phyloP scores from a whole-genome alignment of 2,797 vertebrate genomes.

The Ibycter americanus region DNA sequence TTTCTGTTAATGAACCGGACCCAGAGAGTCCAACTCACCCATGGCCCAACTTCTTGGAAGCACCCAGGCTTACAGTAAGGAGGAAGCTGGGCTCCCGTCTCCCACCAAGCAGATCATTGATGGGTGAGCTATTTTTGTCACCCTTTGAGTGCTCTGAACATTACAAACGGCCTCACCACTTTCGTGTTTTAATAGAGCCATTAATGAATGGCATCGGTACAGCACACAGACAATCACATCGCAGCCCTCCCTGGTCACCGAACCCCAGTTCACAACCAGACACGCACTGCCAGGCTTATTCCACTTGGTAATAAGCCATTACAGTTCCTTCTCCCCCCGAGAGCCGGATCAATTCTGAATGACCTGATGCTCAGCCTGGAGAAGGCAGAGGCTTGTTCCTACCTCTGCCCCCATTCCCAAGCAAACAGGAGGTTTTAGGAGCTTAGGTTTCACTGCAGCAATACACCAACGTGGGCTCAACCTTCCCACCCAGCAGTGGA shows the following conservation, averaged over 20 bases:
- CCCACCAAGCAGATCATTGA: neutral
- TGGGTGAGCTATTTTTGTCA: neutral
- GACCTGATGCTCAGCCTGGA: neutral
- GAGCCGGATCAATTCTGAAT: neutral
- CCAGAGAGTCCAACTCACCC: neutral
- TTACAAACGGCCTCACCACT: neutral
- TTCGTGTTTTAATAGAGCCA: neutral
- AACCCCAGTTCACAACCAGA: rapidly evolving
- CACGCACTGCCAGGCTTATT: rapidly evolving
- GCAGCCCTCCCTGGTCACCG: neutral
- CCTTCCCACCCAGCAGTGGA: neutral
- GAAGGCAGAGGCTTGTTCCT: neutral
- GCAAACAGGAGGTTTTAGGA: neutral
- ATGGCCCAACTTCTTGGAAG: neutral
- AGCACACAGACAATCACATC: neutral
- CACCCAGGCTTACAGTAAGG: neutral
- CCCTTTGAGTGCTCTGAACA: constrained; percentile 16
- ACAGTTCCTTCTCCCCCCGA: rapidly evolving
- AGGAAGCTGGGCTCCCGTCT: rapidly evolving
- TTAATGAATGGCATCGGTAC: neutral
- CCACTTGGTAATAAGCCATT: neutral
- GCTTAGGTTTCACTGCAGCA: neutral
- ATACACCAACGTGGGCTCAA: neutral
- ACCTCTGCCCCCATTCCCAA: neutral
- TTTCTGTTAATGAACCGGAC: neutral